A percentile compares a stretch with the other conserved stretches of the same genome.
phyloP scores from a whole-genome alignment of 2,888 invertebrate species.

The Polymixis flavicincta region DNA sequence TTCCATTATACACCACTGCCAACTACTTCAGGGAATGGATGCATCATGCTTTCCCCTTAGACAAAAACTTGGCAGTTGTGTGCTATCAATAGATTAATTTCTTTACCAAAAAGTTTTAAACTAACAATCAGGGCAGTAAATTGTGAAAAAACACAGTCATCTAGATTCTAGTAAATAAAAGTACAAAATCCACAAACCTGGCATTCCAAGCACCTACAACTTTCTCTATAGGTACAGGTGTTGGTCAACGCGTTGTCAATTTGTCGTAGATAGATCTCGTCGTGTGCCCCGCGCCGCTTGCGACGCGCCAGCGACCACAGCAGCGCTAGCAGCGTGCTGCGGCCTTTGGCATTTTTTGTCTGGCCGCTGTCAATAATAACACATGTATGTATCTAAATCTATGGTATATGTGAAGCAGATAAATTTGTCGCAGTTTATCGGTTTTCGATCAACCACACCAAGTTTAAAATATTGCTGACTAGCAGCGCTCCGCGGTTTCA shows the following conservation, averaged over 20 bases:
- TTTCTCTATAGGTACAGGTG: slow-evolving; percentile 83
- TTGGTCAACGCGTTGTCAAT: slow-evolving; percentile 77
- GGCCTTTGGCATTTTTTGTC: slow-evolving; percentile 65
- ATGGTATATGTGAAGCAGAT: neutral
- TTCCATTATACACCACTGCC: no score
- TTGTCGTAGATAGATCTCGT: slow-evolving; percentile 77
- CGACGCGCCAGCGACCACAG: slow-evolving; percentile 81
- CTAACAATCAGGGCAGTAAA: neutral
- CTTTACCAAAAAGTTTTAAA: neutral
- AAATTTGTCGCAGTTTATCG: no score
- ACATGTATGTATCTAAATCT: neutral
- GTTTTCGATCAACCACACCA: neutral
- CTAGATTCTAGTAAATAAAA: neutral
- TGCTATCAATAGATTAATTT: neutral
- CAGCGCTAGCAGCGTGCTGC: slow-evolving; percentile 75
- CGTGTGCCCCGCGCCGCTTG: slow-evolving; percentile 75
- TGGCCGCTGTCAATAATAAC: slow-evolving; percentile 35
- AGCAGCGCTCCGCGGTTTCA: no score
- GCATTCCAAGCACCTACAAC: slow-evolving; percentile 84
- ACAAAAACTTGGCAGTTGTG: neutral
- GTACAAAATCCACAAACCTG: slow-evolving; percentile 73
- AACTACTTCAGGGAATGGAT: neutral
- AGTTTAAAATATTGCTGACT: no score
- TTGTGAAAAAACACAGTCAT: neutral
- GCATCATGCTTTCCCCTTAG: neutral